Evolutionary conservation across 2,888 invertebrate species (phyloP).

Genomic region (Dimorphilus gyrociliatus): DNA sequence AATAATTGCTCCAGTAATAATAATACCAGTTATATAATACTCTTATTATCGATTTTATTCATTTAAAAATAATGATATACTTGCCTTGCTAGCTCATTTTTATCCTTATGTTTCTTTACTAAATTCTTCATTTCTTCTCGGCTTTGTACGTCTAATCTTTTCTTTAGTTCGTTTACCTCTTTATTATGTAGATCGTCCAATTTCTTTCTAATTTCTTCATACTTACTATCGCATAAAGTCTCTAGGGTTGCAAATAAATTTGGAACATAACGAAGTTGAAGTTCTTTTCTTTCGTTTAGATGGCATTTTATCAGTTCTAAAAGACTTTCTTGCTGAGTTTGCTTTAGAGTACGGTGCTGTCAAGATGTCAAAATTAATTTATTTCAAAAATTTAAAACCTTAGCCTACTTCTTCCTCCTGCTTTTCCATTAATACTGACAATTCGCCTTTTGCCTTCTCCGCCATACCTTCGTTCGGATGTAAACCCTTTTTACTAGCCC

Average conservation of each 20-base stretch:
- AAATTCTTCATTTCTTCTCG: conserved; percentile 73
- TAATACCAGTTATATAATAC: too few relatives aligned
- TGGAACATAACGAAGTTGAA: not conserved
- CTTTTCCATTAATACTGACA: conserved; percentile 4
- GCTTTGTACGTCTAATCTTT: conserved; percentile 60
- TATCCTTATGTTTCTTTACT: conserved; percentile 70
- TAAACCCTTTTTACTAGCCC: conserved; percentile 21
- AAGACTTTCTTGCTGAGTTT: conserved; percentile 25
- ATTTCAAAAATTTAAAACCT: too few relatives aligned
- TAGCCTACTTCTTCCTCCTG: conserved; percentile 11
- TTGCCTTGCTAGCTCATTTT: conserved; percentile 62
- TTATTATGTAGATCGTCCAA: conserved; percentile 34
- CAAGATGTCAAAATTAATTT: conserved; percentile 3
- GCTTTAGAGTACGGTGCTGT: conserved; percentile 30
- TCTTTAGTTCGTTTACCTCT: conserved; percentile 43
- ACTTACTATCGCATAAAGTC: conserved; percentile 17
- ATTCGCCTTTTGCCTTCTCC: conserved; percentile 10
- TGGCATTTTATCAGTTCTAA: conserved; percentile 43
- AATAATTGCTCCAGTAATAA: too few relatives aligned
- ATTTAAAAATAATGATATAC: too few relatives aligned
- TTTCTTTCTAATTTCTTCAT: conserved; percentile 36
- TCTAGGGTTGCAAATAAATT: not conserved
- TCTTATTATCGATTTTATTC: too few relatives aligned
- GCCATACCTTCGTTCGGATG: conserved; percentile 11
- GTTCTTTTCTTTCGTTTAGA: conserved; percentile 10